phyloP scores from a whole-genome alignment of 2,888 invertebrate genomes.

The Hirudinaria manillensis region DNA sequence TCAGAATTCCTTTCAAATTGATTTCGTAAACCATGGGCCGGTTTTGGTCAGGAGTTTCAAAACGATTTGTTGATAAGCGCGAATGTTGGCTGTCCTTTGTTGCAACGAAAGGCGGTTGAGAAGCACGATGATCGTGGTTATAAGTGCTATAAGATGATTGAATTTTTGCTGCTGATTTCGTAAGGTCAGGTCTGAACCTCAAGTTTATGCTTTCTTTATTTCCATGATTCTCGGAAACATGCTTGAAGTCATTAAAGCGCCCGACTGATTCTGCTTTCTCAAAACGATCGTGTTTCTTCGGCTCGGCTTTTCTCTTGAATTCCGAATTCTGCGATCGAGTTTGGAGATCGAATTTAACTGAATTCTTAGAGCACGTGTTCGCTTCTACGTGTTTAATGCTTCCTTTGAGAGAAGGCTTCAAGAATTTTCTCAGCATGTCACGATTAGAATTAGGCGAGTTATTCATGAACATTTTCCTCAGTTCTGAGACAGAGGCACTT shows the following conservation, averaged over 20 bases:
- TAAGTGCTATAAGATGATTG: no score
- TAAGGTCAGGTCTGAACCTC: no score
- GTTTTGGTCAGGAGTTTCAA: neutral
- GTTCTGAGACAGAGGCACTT: no score
- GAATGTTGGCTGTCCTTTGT: no score
- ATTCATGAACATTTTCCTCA: no score
- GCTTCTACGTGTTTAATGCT: neutral
- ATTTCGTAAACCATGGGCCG: neutral
- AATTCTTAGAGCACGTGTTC: neutral
- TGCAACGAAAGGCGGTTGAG: no score
- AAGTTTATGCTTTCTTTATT: neutral
- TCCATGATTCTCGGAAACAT: neutral
- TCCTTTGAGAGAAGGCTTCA: constrained; percentile 7
- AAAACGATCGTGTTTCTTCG: neutral
- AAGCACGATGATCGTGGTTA: no score
- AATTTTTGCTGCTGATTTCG: no score
- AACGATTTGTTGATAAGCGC: no score
- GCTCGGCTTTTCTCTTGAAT: neutral
- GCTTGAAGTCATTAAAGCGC: neutral
- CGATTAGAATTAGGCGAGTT: neutral
- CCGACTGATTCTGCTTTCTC: neutral
- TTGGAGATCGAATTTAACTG: neutral
- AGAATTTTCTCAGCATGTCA: neutral
- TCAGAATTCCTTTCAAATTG: neutral
- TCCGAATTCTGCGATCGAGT: neutral